These are phyloP conservation scores for Rhodinocichla rosea DNA, from an alignment of 2,113 vertebrate genomes.

Conservation along the genomic window DNA sequence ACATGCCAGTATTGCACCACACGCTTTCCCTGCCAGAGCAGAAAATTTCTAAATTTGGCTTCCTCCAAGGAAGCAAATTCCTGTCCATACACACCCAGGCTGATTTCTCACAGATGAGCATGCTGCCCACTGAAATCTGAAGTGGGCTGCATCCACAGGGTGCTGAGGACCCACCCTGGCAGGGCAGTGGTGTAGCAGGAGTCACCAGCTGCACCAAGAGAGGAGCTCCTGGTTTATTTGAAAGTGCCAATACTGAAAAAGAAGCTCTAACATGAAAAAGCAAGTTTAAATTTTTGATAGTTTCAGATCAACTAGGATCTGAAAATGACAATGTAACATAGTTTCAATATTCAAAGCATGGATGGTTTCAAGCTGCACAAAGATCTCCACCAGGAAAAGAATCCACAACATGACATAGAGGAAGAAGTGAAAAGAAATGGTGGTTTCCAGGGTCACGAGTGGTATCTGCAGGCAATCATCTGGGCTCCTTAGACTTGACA, in stretches of 20 bases:
- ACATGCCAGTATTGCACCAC: neutral
- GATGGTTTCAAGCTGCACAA: neutral
- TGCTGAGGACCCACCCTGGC: neutral
- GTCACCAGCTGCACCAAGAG: accelerated
- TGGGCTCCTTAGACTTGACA: neutral
- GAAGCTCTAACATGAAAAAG: neutral
- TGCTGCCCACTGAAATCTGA: neutral
- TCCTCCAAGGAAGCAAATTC: conserved; percentile 25
- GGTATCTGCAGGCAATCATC: neutral
- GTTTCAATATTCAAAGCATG: neutral
- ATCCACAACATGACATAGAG: neutral
- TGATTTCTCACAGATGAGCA: conserved; percentile 1
- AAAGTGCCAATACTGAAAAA: neutral
- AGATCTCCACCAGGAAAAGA: neutral
- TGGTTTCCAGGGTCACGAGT: neutral
- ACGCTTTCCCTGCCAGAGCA: neutral
- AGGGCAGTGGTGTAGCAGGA: neutral
- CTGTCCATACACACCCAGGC: neutral
- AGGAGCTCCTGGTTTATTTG: neutral
- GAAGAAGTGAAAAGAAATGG: neutral
- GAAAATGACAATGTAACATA: neutral
- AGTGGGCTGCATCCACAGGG: neutral
- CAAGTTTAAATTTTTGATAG: neutral
- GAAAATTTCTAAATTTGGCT: neutral
- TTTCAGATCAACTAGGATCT: neutral